A percentile compares a stretch with the other conserved stretches of the same genome.
phyloP scores from a whole-genome alignment of 2,797 vertebrate genomes.

The Pseudomugil gertrudae region DNA sequence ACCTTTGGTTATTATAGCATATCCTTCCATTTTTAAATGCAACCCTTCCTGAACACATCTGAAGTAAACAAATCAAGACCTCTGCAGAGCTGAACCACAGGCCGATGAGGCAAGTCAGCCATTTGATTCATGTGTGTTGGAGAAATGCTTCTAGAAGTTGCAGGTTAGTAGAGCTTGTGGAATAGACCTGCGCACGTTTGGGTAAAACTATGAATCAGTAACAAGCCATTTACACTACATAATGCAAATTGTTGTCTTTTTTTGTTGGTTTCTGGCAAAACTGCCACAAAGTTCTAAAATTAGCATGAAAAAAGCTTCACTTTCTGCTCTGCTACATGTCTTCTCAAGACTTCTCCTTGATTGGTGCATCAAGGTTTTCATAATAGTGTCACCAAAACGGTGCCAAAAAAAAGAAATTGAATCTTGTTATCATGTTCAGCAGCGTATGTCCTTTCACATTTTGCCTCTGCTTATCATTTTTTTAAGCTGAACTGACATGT shows the following conservation, averaged over 20 bases:
- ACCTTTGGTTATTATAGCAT: too few species aligned
- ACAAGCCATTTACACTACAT: background rate
- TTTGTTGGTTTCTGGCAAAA: background rate
- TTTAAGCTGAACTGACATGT: constrained; percentile 3
- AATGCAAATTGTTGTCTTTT: background rate
- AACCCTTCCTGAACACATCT: too few species aligned
- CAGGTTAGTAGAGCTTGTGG: too few species aligned
- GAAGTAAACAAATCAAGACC: too few species aligned
- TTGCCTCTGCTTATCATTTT: background rate
- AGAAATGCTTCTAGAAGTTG: too few species aligned
- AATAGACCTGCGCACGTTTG: too few species aligned
- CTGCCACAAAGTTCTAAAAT: background rate
- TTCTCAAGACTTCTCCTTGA: background rate
- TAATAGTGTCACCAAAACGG: background rate
- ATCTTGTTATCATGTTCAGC: background rate
- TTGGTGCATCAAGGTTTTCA: background rate
- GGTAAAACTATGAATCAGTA: background rate
- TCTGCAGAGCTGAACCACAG: too few species aligned
- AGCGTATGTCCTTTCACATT: constrained; percentile 4
- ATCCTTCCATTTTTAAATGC: too few species aligned
- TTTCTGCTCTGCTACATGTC: background rate
- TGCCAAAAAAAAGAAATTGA: background rate
- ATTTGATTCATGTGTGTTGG: too few species aligned
- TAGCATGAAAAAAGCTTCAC: background rate
- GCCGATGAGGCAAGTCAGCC: too few species aligned